phyloP scores from a whole-genome alignment of 2,797 vertebrate species.

The Pitangus sulphuratus region DNA sequence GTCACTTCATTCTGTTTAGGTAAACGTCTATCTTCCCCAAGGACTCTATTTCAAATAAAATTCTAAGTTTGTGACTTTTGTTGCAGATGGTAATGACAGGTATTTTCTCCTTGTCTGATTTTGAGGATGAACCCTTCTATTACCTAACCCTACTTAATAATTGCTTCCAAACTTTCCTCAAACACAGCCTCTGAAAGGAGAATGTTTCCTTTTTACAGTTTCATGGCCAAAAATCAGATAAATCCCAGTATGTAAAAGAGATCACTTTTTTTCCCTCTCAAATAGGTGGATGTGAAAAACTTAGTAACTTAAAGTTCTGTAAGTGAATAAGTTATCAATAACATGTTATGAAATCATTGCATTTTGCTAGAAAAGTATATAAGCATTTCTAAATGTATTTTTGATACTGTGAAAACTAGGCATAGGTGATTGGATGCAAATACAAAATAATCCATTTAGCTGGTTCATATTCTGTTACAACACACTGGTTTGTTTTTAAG shows the following conservation, averaged over 20 bases:
- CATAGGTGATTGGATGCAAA: neutral
- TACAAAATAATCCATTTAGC: neutral
- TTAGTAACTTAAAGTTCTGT: neutral
- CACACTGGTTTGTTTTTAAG: neutral
- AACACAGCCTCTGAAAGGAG: neutral
- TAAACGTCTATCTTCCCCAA: neutral
- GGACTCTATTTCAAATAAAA: neutral
- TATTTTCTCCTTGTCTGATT: neutral
- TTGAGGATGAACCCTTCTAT: neutral
- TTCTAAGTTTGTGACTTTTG: neutral
- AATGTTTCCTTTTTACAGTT: neutral
- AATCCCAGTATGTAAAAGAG: neutral
- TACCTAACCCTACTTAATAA: neutral
- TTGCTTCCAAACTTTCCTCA: neutral
- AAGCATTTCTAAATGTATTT: neutral
- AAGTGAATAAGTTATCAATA: neutral
- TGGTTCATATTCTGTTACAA: neutral
- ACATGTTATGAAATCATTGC: neutral
- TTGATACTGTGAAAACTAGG: neutral
- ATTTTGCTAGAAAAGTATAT: neutral
- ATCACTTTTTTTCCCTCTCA: neutral
- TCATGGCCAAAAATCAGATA: neutral
- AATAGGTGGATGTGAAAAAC: neutral
- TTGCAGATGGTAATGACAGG: neutral
- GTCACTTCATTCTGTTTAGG: neutral